Evolutionary conservation across 30 jellyfish, hydroid and myxozoan genomes (phyloP), one percentile per base, ranked within the genome.

Genomic region (Cassiopea xamachana): DNA sequence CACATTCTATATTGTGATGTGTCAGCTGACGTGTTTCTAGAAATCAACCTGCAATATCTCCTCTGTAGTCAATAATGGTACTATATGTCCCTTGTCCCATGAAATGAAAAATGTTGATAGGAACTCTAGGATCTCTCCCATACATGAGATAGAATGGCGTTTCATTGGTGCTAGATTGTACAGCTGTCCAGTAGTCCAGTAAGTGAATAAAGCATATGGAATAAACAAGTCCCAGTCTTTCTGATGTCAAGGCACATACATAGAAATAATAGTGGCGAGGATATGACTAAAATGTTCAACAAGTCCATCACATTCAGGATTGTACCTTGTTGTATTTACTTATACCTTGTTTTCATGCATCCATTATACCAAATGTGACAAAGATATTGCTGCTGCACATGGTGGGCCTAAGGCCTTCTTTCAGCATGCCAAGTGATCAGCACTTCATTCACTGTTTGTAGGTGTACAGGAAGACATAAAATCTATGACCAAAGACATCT

Each of bases 381-480:
- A 51, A 51, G 4, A 51, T 51, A 51, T 9, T n/a, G n/a, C 64
- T 51, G 64, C 64, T 51, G 64, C 64, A 51, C 9, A 9, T 51
- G 64, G 64, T 51, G 64, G 80, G 49, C 80, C 55, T 51, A 51
- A 51, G 64, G 64, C 64, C 64, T 51, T 51, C 64, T 51, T 4
- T 4, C 64, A 77, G 47, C 73, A 77, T 77, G 86, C 86, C 73
- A 73, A 69, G 49, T 49, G 73, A 77, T 77, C 55, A 12, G 58
- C 81, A 61, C 15, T 81, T 69, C 62, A 44, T 47, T 45, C 68
- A 68, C 13, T 81, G 48, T 51, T 81, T 68, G 81, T 27, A 60
- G 90, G 60, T 81, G 51, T 80, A 77, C 48, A 81, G 47, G 90
- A 81, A 64, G 90, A 81, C 64, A 27, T 81, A 10, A 58, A 81